Conservation (phyloP, 2,113 vertebrate species). For the Apteryx owenii region DNA sequence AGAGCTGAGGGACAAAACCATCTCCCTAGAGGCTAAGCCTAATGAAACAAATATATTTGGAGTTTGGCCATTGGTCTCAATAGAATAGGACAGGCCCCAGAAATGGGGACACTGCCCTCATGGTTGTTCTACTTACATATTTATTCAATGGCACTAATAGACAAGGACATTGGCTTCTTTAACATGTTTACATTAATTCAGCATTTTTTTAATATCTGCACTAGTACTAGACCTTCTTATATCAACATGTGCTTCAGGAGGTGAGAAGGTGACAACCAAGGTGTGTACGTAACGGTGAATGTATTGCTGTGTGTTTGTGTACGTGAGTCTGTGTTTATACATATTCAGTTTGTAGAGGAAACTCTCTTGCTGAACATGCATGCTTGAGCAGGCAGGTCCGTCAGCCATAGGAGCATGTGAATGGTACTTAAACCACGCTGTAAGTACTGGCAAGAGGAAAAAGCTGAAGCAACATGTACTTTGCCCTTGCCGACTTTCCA, state of each 20-base stretch:
- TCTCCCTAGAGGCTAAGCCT: neutral
- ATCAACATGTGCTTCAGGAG: rapidly evolving
- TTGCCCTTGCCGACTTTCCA: neutral
- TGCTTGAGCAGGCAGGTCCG: neutral
- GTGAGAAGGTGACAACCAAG: neutral
- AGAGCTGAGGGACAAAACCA: neutral
- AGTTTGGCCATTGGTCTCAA: neutral
- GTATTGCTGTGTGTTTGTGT: rapidly evolving
- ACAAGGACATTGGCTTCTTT: neutral
- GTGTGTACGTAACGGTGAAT: neutral
- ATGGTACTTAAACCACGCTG: neutral
- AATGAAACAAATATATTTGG: neutral
- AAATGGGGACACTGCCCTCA: neutral
- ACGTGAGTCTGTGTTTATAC: neutral
- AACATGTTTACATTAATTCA: neutral
- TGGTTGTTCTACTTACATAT: neutral
- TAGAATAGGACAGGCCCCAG: neutral
- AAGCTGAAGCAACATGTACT: neutral
- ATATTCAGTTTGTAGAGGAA: neutral
- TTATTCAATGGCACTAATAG: neutral
- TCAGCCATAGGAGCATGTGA: rapidly evolving
- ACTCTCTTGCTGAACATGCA: neutral
- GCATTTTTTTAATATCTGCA: neutral
- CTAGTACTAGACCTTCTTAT: neutral
- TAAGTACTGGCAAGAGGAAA: neutral